Conservation (phyloP, 2,797 vertebrate genomes). For the Buceros bicornis region DNA sequence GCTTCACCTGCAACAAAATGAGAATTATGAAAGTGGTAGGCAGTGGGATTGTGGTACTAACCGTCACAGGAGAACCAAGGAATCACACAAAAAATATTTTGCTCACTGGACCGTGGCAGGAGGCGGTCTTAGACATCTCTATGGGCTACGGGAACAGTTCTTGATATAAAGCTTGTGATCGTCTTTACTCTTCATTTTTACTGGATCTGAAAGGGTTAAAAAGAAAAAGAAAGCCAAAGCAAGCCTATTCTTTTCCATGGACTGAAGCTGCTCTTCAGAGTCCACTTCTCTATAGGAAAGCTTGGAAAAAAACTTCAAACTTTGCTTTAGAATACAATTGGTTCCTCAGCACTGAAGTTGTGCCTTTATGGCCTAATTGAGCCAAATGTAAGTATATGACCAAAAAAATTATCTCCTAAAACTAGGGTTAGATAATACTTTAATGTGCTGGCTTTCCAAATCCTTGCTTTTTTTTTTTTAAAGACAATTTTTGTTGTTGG, state of each 20-base stretch:
- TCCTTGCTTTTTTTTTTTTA: neutral
- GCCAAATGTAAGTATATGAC: neutral
- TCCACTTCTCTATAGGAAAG: neutral
- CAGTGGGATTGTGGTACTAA: neutral
- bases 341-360: neutral
- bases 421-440: neutral
- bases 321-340: neutral
- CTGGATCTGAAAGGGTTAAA: neutral
- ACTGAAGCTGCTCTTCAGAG: neutral
- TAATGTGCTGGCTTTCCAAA: neutral
- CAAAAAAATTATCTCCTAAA: neutral
- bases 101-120: neutral
- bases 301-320: neutral
- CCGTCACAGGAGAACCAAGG: neutral
- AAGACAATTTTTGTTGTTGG: neutral
- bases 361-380: neutral
- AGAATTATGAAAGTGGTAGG: neutral
- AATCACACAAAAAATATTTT: neutral
- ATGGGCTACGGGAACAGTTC: neutral
- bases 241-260: neutral
- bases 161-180: neutral
- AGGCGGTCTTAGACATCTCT: neutral
- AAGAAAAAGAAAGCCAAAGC: neutral
- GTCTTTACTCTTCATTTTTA: neutral
- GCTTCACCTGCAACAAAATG: neutral